Base-by-base conservation (phyloP, 2,113 vertebrate genomes). In the Elanus axillaris region DNA sequence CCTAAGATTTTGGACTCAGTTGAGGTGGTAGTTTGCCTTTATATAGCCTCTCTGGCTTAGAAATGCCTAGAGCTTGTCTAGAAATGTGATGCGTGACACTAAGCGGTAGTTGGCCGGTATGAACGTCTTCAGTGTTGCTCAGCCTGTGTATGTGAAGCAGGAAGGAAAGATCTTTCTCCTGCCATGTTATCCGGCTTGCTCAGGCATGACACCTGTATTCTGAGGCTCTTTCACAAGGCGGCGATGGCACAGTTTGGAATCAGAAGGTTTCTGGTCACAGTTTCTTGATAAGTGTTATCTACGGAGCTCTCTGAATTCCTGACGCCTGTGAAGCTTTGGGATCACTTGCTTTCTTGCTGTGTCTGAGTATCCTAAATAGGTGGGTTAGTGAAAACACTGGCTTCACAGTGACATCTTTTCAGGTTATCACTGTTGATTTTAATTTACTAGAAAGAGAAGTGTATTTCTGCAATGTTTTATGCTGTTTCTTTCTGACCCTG, bases 11-110 rank as follows among this genome's bases (percentile, higher is more conserved):
- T 88, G 56, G 42, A 45, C 48, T 82, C 32, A 40, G 1, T 1
- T 56, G 32, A 22, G 18, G 23, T 56, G 8, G 32, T 55, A 36
- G 56, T 82, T 92, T 91, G 63, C n/a, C 38, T 82, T 88, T 75
- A 42, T 42, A 34, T 32, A 38, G 21, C 10, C 25, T 72, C 10
- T 43, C 53, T 75, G 56, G 23, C 47, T 63, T 58, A 79, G 38
- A 72, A 88, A 40, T 40, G 27, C n/a, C 75, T 71, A 69, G 68
- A 84, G n/a, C 36, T 72, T 60, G 12, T 34, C 81, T 36, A 52
- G 71, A 58, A 82, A 60, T 3, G 1, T 23, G 29, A 16, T 12
- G 3, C 0, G 0, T 53, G 80, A 42, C 38, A 16, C 21, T 43
- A 34, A 81, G 47, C 8, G 4, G 42, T 38, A 78, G 16, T 78